Percentiles rank a stretch among this genome's conserved stretches.
Evolutionary conservation across 1,140 invertebrate genomes (phyloP).

Genomic region (Eriosoma lanigerum): DNA sequence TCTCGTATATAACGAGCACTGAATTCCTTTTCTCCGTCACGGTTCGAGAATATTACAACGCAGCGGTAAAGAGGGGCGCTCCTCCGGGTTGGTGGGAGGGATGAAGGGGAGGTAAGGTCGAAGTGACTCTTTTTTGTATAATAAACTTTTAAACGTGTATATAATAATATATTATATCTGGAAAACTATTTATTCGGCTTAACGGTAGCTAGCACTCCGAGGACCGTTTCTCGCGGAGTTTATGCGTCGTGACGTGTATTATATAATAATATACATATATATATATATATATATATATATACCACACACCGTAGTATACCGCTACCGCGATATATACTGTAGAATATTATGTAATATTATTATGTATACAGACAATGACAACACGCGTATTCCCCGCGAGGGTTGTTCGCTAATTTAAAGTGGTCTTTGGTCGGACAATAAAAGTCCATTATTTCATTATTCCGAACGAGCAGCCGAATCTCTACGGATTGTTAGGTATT

Average conservation of each 20-base stretch:
- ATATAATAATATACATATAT: too few species aligned
- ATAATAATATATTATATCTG: neutral
- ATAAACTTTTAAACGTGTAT: conserved; percentile 29
- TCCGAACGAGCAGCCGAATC: neutral
- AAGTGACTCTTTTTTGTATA: conserved; percentile 27
- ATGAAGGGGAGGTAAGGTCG: neutral
- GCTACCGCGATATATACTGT: neutral
- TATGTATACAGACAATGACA: too few species aligned
- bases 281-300: too few species aligned
- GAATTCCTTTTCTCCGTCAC: conserved; percentile 30
- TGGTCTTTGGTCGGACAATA: conserved; percentile 27
- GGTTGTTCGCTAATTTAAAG: conserved; percentile 24
- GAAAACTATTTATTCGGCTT: conserved; percentile 28
- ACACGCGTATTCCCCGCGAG: conserved; percentile 4
- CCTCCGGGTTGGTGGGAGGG: too few species aligned
- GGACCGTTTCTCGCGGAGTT: conserved; percentile 6
- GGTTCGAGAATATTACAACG: neutral
- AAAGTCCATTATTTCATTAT: conserved; percentile 43
- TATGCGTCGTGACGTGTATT: neutral
- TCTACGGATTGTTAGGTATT: neutral
- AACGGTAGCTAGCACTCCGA: neutral
- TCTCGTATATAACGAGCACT: too few species aligned
- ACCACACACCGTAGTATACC: too few species aligned
- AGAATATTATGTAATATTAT: neutral
- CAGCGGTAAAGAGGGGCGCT: conserved; percentile 13